These are phyloP conservation scores for Pinctada fucata DNA, from an alignment of 2,888 invertebrate species.

Conservation along the genomic window DNA sequence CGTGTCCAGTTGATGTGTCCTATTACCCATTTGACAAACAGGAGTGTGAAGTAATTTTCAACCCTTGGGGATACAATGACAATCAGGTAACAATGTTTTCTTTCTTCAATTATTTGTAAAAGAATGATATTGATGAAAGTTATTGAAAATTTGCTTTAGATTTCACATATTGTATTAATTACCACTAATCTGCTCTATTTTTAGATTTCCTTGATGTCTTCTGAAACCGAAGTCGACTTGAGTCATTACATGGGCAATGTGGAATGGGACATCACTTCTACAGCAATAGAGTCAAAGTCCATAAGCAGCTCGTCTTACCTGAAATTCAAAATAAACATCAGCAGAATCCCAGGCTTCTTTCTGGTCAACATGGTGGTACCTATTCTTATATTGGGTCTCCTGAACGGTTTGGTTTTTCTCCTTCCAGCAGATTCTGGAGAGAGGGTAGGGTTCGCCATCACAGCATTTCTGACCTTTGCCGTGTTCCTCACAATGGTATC, in stretches of 20 bases:
- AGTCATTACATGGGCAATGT: conserved; percentile 45
- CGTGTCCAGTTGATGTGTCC: conserved; percentile 42
- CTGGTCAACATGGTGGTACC: conserved; percentile 50
- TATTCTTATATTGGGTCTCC: conserved; percentile 47
- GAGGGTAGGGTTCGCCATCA: conserved; percentile 49
- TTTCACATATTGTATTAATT: too few species aligned
- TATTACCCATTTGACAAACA: conserved; percentile 50
- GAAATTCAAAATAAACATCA: conserved; percentile 32
- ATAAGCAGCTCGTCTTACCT: conserved; percentile 32
- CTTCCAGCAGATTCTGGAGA: conserved; percentile 51
- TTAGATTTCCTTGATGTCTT: conserved; percentile 24
- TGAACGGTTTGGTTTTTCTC: conserved; percentile 49
- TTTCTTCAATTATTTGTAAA: neutral
- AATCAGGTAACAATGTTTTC: conserved; percentile 27
- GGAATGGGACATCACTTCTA: conserved; percentile 42
- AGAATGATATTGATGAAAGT: too few species aligned
- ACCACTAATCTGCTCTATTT: neutral
- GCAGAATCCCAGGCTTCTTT: conserved; percentile 45
- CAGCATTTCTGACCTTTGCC: conserved; percentile 51
- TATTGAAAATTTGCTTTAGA: too few species aligned
- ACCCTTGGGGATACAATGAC: conserved; percentile 37
- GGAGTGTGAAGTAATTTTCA: conserved; percentile 36
- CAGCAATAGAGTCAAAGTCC: conserved; percentile 15
- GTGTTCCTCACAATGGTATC: conserved; percentile 53
- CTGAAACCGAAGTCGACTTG: conserved; percentile 19